Percentiles rank a stretch among this genome's conserved stretches.
phyloP scores from a whole-genome alignment of 1,140 invertebrate species.

The Drosophila hydei region DNA sequence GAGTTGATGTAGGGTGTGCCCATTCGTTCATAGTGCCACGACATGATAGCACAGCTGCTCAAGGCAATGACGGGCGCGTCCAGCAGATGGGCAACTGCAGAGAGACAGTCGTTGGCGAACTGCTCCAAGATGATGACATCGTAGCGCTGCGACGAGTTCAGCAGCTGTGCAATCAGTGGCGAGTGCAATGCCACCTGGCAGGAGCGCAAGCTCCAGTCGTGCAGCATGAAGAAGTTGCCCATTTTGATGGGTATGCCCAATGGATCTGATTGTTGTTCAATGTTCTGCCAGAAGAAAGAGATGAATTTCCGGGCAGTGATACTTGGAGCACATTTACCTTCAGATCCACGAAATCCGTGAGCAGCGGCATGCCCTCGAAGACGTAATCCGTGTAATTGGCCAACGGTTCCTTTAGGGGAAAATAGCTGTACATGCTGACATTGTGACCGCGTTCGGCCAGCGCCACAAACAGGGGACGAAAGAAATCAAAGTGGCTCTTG shows the following conservation, averaged over 20 bases:
- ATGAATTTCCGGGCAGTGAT: neutral
- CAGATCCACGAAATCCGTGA: constrained; percentile 78
- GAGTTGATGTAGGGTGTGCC: constrained; percentile 86
- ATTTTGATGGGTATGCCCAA: constrained; percentile 58
- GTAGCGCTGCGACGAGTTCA: constrained; percentile 84
- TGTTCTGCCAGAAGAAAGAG: constrained; percentile 7
- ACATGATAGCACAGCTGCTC: constrained; percentile 86
- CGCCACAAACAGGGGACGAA: constrained; percentile 86
- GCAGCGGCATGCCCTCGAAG: constrained; percentile 78
- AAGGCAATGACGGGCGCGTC: constrained; percentile 86
- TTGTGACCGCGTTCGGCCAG: constrained; percentile 87
- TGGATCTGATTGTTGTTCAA: constrained; percentile 41
- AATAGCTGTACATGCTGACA: constrained; percentile 87
- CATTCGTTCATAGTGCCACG: constrained; percentile 86
- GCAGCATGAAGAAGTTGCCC: constrained; percentile 61
- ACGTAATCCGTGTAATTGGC: constrained; percentile 87
- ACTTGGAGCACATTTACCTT: constrained; percentile 25
- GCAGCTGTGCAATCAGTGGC: constrained; percentile 52
- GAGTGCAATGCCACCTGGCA: constrained; percentile 85
- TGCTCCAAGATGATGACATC: constrained; percentile 87
- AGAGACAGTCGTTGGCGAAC: constrained; percentile 87
- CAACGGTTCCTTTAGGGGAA: constrained; percentile 85
- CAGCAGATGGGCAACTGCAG: constrained; percentile 86
- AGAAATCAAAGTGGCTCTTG: constrained; percentile 89
- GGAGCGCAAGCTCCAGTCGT: constrained; percentile 75